Evolutionary conservation across 1,140 invertebrate genomes (phyloP), one percentile per base, ranked within the genome.

Genomic region (Leptinotarsa defecta): DNA sequence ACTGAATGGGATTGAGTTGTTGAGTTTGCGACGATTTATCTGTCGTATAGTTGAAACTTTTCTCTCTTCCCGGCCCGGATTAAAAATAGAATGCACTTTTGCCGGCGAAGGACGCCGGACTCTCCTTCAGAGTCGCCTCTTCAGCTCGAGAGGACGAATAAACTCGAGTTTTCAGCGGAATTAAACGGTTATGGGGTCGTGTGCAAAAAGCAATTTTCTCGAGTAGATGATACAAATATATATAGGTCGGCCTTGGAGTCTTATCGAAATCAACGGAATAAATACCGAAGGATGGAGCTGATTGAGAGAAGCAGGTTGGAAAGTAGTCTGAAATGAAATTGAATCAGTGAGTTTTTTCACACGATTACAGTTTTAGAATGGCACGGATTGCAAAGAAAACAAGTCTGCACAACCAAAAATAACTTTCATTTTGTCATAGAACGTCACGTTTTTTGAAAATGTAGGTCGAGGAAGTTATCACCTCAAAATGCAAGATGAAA

Each of bases 1-100:
- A 57, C 52, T 57, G 52, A 57, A 57, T 57, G 52, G 52, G 17
- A 57, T 57, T 57, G 52, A 57, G 52, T 57, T 57, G 52, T 57
- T 57, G 52, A 57, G 52, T 17, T 15, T 57, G 52, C 52, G 52
- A 57, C 52, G 52, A 57, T 57, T 57, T 57, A 57, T 57, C 52
- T 57, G 52, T 19, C 15, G 52, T 57, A 57, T 57, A 57, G 52
- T 57, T 57, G 52, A 57, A 57, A 57, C 17, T 57, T 57, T 57
- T 19, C 52, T 57, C 52, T 57, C 52, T n/a, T 57, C 52, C 17
- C 52, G n/a, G 15, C n/a, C 52, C n/a, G 52, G 52, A n/a, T 57
- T 57, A 19, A 57, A 57, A 57, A 57, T 57, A 57, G 52, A 57
- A 57, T 57, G 52, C 52, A 57, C 17, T 57, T 57, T 57, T 57